Percentiles rank a stretch among this genome's conserved stretches.
Evolutionary conservation across 2,797 vertebrate genomes (phyloP).

Genomic region (Loris lydekkerianus): DNA sequence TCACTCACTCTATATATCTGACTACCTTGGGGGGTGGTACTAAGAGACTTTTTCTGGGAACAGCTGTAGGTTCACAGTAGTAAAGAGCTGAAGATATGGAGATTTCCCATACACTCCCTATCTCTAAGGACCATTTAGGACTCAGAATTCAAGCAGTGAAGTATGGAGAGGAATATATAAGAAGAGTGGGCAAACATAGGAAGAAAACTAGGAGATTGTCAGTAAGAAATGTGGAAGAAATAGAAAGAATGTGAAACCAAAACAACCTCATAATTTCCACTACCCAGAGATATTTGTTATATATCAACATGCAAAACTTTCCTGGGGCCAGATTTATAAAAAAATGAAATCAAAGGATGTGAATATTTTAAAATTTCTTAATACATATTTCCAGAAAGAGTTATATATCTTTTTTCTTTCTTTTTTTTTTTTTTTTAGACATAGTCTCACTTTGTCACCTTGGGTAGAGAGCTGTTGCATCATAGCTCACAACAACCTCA

Average conservation of each 20-base stretch:
- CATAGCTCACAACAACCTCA: too few relatives aligned
- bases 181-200: not conserved
- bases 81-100: not conserved
- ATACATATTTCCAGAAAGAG: constrained; percentile 6
- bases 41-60: not conserved
- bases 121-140: not conserved
- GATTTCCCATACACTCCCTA: not conserved
- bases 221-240: not conserved
- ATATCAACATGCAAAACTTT: not conserved
- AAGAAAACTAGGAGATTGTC: not conserved
- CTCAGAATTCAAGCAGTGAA: constrained; percentile 43
- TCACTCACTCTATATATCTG: not conserved
- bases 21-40: not conserved
- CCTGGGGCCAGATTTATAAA: constrained; percentile 38
- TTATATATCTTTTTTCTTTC: not conserved
- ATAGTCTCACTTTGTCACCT: too few relatives aligned
- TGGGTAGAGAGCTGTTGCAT: too few relatives aligned
- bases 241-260: not conserved
- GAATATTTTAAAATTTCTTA: constrained; percentile 18
- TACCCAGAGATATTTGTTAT: not conserved
- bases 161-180: not conserved
- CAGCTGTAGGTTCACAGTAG: constrained; percentile 16
- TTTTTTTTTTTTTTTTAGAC: not conserved
- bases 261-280: constrained; percentile 21
- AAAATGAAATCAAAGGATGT: constrained; percentile 34